A percentile compares a stretch with the other conserved stretches of the same genome.
Evolutionary conservation across 2,113 vertebrate genomes (phyloP).

Genomic region (Fregata magnificens): DNA sequence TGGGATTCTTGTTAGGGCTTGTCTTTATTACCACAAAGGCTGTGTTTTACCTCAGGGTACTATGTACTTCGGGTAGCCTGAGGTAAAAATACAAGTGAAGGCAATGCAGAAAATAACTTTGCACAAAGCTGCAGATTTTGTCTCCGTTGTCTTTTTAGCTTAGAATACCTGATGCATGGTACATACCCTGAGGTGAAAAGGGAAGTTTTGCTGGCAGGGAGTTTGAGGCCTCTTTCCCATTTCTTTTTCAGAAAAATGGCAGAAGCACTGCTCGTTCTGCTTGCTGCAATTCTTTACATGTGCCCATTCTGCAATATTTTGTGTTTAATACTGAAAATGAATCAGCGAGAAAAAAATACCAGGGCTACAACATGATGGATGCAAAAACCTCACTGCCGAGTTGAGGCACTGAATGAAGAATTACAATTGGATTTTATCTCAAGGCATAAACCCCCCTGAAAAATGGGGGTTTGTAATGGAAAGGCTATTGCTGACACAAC

Average conservation of each 20-base stretch:
- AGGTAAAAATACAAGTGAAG: conserved; percentile 22
- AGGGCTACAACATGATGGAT: not conserved
- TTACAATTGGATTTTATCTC: conserved; percentile 27
- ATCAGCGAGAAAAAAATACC: not conserved
- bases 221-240: not conserved
- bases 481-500: conserved; percentile 50
- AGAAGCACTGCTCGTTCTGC: not conserved
- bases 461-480: conserved; percentile 32
- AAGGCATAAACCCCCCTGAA: conserved; percentile 37
- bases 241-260: not conserved
- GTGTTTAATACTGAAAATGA: conserved; percentile 6
- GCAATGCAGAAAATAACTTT: not conserved
- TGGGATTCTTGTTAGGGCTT: not conserved
- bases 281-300: not conserved
- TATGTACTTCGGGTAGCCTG: conserved; percentile 9
- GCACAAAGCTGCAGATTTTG: not conserved
- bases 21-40: not conserved
- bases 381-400: not conserved
- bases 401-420: not conserved
- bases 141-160: not conserved
- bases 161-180: not conserved
- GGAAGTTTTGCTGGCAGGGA: not conserved
- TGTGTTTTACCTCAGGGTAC: conserved; percentile 36
- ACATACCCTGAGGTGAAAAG: conserved; percentile 20
- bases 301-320: not conserved